These are phyloP conservation scores for Leucoraja ocellata DNA, from an alignment of 2,797 vertebrate species.

Conservation along the genomic window DNA sequence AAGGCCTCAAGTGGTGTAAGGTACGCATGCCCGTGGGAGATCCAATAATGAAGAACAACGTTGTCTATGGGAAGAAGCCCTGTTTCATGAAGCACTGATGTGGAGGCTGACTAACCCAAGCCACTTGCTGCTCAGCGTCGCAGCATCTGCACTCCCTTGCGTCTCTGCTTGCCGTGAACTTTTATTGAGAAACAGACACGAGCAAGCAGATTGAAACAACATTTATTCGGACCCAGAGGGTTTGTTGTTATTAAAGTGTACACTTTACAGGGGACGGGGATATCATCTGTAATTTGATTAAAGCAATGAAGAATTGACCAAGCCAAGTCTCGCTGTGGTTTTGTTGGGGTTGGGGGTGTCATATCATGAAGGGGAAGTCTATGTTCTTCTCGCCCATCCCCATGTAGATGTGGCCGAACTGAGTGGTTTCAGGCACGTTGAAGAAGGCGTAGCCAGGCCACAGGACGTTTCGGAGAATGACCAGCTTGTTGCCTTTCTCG, in stretches of 20 bases:
- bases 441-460: slow-evolving; percentile 81
- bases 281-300: slow-evolving; percentile 11
- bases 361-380: slow-evolving; percentile 86
- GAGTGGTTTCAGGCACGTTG: slow-evolving; percentile 70
- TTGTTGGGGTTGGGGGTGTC: slow-evolving; percentile 14
- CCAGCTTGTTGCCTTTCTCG: slow-evolving; percentile 65
- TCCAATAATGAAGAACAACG: slow-evolving; percentile 71
- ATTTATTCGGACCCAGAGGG: background rate
- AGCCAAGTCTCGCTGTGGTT: background rate
- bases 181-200: background rate
- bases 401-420: slow-evolving; percentile 76
- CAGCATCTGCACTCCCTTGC: background rate
- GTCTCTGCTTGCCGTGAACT: background rate
- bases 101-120: background rate
- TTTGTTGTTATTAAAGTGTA: background rate
- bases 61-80: slow-evolving; percentile 65
- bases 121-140: background rate
- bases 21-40: slow-evolving; percentile 73
- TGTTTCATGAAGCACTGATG: slow-evolving; percentile 67
- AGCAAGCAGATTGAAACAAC: background rate
- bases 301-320: background rate
- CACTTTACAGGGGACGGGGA: background rate
- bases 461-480: slow-evolving; percentile 77
- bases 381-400: slow-evolving; percentile 77
- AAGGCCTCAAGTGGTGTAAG: slow-evolving; percentile 82